phyloP scores from a whole-genome alignment of 2,113 vertebrate species.

The Corythaeola cristata region DNA sequence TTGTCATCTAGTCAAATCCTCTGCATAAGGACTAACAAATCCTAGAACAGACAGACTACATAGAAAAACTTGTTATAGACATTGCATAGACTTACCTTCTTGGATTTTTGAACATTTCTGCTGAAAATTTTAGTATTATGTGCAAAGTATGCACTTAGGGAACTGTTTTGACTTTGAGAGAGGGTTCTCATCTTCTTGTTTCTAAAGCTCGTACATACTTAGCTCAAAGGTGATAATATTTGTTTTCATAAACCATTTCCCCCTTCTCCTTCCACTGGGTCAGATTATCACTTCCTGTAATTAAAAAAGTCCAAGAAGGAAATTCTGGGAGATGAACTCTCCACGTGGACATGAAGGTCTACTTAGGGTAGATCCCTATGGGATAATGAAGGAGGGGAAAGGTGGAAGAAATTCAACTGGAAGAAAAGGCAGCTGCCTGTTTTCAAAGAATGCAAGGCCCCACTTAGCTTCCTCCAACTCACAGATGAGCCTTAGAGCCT shows the following conservation, averaged over 20 bases:
- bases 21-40: neutral
- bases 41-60: neutral
- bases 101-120: neutral
- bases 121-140: neutral
- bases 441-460: neutral
- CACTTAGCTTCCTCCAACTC: neutral
- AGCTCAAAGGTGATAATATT: neutral
- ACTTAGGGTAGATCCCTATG: neutral
- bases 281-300: slow-evolving; percentile 32
- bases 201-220: neutral
- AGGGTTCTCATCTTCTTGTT: neutral
- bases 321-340: slow-evolving; percentile 46
- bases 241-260: slow-evolving; percentile 15
- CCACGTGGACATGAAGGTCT: slow-evolving; percentile 1
- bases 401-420: neutral
- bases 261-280: neutral
- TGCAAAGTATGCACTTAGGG: neutral
- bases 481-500: neutral
- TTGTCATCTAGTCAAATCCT: neutral
- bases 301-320: slow-evolving; percentile 17
- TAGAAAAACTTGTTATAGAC: neutral
- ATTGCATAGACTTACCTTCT: neutral
- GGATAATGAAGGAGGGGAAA: slow-evolving; percentile 17
- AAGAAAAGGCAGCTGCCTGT: neutral
- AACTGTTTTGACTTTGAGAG: neutral